Evolutionary conservation across 2,888 invertebrate genomes (phyloP).

Genomic region (Cybosia mesomella): DNA sequence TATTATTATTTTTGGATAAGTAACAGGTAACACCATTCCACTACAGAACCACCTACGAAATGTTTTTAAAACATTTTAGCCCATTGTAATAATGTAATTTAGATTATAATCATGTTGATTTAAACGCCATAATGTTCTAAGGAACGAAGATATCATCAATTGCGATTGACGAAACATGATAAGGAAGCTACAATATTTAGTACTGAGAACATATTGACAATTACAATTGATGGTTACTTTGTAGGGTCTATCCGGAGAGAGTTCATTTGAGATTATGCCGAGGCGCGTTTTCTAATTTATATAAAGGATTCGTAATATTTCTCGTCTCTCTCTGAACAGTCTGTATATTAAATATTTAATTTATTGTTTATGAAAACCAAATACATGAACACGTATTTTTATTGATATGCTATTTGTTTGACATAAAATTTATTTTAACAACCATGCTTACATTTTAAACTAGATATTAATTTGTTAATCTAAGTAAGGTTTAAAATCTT

Average conservation of each 20-base stretch:
- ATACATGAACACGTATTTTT: conserved; percentile 56
- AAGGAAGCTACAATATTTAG: neutral
- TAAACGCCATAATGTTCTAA: conserved; percentile 60
- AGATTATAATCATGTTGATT: conserved; percentile 60
- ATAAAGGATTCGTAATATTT: neutral
- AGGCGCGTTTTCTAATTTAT: neutral
- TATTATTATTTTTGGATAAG: conserved; percentile 29
- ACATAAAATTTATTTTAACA: conserved; percentile 37
- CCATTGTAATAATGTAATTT: conserved; percentile 55
- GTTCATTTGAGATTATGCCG: neutral
- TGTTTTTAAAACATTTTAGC: conserved; percentile 44
- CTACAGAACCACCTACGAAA: conserved; percentile 55
- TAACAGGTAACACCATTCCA: conserved; percentile 65
- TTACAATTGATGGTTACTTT: conserved; percentile 22
- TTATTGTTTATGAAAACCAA: conserved; percentile 64
- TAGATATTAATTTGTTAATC: neutral
- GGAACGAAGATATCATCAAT: conserved; percentile 20
- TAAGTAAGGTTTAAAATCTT: conserved; percentile 21
- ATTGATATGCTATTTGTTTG: conserved; percentile 49
- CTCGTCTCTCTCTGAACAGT: conserved; percentile 14
- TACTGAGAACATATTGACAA: conserved; percentile 2
- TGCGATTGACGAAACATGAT: conserved; percentile 20
- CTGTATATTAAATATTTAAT: conserved; percentile 41
- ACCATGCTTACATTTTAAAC: neutral
- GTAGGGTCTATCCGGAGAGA: conserved; percentile 1